phyloP scores from a whole-genome alignment of 1,140 invertebrate species.

The Phymorhynchus buccinoides region DNA sequence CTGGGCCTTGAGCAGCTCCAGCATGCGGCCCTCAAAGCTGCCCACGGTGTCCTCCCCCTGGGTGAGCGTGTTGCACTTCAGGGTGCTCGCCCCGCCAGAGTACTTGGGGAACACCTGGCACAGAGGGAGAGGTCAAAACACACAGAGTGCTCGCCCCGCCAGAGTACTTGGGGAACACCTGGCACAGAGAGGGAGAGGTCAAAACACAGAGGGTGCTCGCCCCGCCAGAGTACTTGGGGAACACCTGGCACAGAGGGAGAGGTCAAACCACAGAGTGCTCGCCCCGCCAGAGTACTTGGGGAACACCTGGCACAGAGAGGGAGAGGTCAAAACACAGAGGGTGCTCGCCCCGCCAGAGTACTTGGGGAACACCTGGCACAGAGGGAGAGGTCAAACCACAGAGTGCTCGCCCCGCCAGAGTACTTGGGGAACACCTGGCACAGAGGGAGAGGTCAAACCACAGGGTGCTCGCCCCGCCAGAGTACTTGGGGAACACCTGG shows the following conservation, averaged over 20 bases:
- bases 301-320: slow-evolving; percentile 28
- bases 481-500: slow-evolving; percentile 30
- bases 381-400: slow-evolving; percentile 34
- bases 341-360: slow-evolving; percentile 19
- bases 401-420: slow-evolving; percentile 10
- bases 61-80: slow-evolving; percentile 37
- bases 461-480: slow-evolving; percentile 12
- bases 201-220: slow-evolving; percentile 19
- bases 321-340: too few relatives aligned
- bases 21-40: slow-evolving; percentile 35
- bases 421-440: slow-evolving; percentile 28
- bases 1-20: slow-evolving; percentile 33
- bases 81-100: slow-evolving; percentile 13
- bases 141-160: slow-evolving; percentile 18
- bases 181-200: too few relatives aligned
- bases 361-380: slow-evolving; percentile 26
- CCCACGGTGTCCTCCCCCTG: slow-evolving; percentile 32
- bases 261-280: slow-evolving; percentile 27
- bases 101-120: slow-evolving; percentile 26
- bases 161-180: slow-evolving; percentile 31
- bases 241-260: slow-evolving; percentile 29
- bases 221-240: slow-evolving; percentile 24
- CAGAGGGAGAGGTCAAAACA: too few relatives aligned
- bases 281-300: slow-evolving; percentile 24
- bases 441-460: too few relatives aligned